Evolutionary conservation across 2,113 vertebrate genomes (phyloP).

Genomic region (Ursus arctos): DNA sequence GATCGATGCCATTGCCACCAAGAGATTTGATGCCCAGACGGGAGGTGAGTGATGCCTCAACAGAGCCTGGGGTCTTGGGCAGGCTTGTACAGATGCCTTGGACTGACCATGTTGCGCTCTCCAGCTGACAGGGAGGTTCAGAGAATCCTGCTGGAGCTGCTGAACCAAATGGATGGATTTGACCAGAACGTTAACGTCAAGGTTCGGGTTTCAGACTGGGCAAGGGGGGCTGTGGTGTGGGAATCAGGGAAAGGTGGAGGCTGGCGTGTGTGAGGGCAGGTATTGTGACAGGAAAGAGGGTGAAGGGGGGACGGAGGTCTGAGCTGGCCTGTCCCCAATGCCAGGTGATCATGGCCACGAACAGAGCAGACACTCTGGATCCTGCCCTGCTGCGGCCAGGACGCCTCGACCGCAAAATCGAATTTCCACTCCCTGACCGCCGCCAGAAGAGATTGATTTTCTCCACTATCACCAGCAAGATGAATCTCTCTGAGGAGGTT

Average conservation of each 20-base stretch:
- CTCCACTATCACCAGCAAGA: conserved; percentile 97
- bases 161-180: conserved; percentile 98
- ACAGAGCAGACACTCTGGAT: conserved; percentile 96
- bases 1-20: conserved; percentile 97
- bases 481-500: conserved; percentile 98
- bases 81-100: rapidly evolving
- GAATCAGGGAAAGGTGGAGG: not conserved
- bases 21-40: conserved; percentile 98
- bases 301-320: not conserved
- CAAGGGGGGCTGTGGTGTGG: not conserved
- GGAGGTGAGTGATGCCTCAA: conserved; percentile 89
- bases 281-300: not conserved
- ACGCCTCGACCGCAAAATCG: conserved; percentile 96
- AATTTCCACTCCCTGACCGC: conserved; percentile 96
- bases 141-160: conserved; percentile 95
- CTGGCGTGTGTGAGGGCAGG: not conserved
- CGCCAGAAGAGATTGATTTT: conserved; percentile 96
- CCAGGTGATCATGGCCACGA: conserved; percentile 98
- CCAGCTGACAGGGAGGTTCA: conserved; percentile 96
- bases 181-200: conserved; percentile 98
- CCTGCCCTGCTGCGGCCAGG: conserved; percentile 95
- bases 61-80: not conserved
- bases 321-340: not conserved
- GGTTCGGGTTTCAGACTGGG: conserved; percentile 82
- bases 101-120: not conserved